phyloP scores from a whole-genome alignment of 2,888 invertebrate species.

The Lordiphosa fenestrarum region DNA sequence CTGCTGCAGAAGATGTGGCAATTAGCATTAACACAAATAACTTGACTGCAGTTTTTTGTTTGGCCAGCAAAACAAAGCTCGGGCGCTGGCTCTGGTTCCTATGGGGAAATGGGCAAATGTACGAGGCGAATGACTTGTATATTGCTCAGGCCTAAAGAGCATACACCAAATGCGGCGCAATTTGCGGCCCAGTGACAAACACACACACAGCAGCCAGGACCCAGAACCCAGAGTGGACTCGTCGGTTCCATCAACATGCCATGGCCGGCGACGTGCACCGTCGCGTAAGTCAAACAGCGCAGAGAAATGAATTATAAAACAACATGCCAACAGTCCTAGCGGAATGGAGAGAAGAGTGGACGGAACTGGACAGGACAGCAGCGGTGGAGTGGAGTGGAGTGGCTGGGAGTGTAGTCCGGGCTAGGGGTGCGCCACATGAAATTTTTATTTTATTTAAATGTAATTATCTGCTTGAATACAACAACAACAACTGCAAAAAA shows the following conservation, averaged over 20 bases:
- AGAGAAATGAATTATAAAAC: conserved; percentile 75
- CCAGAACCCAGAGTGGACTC: too few relatives aligned
- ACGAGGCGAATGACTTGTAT: conserved; percentile 66
- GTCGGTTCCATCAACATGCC: conserved; percentile 6
- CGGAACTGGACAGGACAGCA: conserved; percentile 1
- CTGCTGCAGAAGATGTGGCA: conserved; percentile 39
- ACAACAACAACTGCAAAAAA: conserved; percentile 69
- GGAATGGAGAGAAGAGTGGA: conserved; percentile 32
- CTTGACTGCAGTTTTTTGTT: conserved; percentile 62
- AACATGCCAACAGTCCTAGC: conserved; percentile 57
- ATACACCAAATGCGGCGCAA: conserved; percentile 66
- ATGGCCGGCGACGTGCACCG: conserved; percentile 25
- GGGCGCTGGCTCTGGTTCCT: neutral
- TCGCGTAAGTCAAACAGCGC: conserved; percentile 67
- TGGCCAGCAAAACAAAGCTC: conserved; percentile 40
- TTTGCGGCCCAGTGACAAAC: conserved; percentile 68
- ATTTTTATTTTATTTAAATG: conserved; percentile 81
- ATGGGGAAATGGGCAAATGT: neutral
- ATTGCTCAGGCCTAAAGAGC: conserved; percentile 61
- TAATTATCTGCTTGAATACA: conserved; percentile 79
- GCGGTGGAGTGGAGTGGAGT: conserved; percentile 1
- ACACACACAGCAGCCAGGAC: conserved; percentile 10
- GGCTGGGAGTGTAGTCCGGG: too few relatives aligned
- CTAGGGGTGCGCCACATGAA: conserved; percentile 64
- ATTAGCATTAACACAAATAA: conserved; percentile 60